Evolutionary conservation across 2,888 invertebrate genomes (phyloP).

Genomic region (Mermis nigrescens): DNA sequence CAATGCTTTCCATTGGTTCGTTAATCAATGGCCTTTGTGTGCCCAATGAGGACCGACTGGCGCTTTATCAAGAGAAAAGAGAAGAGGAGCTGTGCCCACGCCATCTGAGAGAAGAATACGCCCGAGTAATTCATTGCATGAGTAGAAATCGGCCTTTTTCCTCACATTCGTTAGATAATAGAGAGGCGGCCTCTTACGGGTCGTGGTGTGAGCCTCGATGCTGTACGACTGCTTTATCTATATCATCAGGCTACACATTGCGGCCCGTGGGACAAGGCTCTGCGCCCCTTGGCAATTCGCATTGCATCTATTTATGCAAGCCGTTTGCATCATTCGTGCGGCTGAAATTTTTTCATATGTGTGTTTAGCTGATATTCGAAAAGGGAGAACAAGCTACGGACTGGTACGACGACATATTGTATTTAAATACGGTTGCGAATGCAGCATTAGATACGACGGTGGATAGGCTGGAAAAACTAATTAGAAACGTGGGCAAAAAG

Average conservation of each 20-base stretch:
- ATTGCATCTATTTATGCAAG: too few species aligned
- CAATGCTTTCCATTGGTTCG: conserved; percentile 18
- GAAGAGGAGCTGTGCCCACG: not conserved
- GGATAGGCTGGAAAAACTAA: not conserved
- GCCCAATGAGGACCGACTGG: conserved; percentile 13
- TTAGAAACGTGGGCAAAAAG: not conserved
- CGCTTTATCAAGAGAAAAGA: not conserved
- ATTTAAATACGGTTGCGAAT: not conserved
- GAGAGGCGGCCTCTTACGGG: too few species aligned
- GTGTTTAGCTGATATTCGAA: not conserved
- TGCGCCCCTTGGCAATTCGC: too few species aligned
- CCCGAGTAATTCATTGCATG: not conserved
- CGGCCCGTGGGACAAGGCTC: not conserved
- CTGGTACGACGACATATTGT: not conserved
- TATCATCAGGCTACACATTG: not conserved
- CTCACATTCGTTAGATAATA: too few species aligned
- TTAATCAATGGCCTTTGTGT: conserved; percentile 8
- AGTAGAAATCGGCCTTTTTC: too few species aligned
- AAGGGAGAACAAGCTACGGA: not conserved
- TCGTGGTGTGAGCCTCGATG: not conserved
- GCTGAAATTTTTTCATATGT: not conserved
- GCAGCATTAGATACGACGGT: not conserved
- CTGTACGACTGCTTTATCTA: not conserved
- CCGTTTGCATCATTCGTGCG: too few species aligned
- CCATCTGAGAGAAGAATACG: not conserved